Base-by-base conservation (phyloP, 2,797 vertebrate species). In the Chaetodon trifasciatus region DNA sequence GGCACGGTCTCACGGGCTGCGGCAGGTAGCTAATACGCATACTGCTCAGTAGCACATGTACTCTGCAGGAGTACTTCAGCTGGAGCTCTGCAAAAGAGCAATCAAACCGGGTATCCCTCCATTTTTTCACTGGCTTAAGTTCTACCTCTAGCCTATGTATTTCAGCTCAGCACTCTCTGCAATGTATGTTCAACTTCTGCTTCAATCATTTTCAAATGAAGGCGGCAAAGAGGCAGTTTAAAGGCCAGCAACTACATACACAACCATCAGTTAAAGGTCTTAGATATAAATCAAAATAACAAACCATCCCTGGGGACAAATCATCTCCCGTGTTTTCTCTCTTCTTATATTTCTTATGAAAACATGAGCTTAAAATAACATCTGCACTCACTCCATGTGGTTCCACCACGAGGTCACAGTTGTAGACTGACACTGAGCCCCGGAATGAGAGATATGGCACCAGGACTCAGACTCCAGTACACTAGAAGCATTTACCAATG, bases 1-100 rank as follows among this genome's bases (percentile, higher is more conserved):
- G 83, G 81, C 81, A 68, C 62, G 82, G 80, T 76, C 82, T 87
- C 83, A 85, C 24, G 37, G 81, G 76, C 76, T 74, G 87, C 70
- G 46, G 78, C 89, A 94, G 93, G 94, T 93, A 93, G 79, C 71
- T 79, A 49, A 53, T 6, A 56, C 32, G 46, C 79, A 77, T 66
- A 66, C 74, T 85, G 64, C 65, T 76, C 70, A 37, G 66, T 10
- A 74, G 71, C 69, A 42, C 17, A 78, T 79, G 67, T 42, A n/a
- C 76, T 61, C 62, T 74, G 76, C 80, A 76, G 70, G 47, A 75
- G 35, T 9, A n/a, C 61, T 67, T 72, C 66, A 61, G 44, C 62
- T 42, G 70, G 47, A 67, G 47, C 50, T 60, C 76, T 39, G 37
- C 60, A 69, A 79, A 78, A 56, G 63, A 82, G 69, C 57, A 83